A percentile compares a stretch with the other conserved stretches of the same genome.
Evolutionary conservation across 2,888 invertebrate species (phyloP).

Genomic region (Meloe dianella): DNA sequence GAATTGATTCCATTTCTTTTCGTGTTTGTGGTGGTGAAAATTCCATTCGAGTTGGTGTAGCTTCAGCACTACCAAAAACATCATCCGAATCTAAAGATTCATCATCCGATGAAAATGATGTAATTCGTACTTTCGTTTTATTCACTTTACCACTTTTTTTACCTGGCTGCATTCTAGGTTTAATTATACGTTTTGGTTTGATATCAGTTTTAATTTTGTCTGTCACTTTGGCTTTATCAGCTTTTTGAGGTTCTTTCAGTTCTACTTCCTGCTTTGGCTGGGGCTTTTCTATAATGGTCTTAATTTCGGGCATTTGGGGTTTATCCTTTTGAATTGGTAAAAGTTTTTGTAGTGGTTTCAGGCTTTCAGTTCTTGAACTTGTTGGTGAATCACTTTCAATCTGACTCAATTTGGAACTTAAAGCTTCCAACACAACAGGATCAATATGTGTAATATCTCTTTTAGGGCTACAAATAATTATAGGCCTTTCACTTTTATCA

Average conservation of each 20-base stretch:
- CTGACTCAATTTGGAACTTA: conserved; percentile 76
- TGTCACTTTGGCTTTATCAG: conserved; percentile 53
- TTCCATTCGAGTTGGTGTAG: conserved; percentile 73
- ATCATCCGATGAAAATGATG: conserved; percentile 78
- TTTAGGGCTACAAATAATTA: conserved; percentile 73
- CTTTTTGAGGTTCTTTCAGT: conserved; percentile 40
- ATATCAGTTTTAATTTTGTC: conserved; percentile 66
- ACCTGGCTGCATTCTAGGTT: conserved; percentile 67
- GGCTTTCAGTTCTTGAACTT: conserved; percentile 75
- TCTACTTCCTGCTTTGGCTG: conserved; percentile 42
- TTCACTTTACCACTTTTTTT: conserved; percentile 68
- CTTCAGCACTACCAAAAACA: conserved; percentile 78
- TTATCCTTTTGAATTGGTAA: conserved; percentile 43
- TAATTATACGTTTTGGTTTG: conserved; percentile 68
- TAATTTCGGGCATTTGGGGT: conserved; percentile 39
- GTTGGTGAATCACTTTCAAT: conserved; percentile 80
- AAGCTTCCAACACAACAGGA: conserved; percentile 69
- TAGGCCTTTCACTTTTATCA: conserved; percentile 67
- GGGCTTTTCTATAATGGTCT: conserved; percentile 33
- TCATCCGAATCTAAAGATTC: conserved; percentile 80
- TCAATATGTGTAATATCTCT: conserved; percentile 75
- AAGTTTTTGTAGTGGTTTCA: conserved; percentile 56
- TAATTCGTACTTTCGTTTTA: conserved; percentile 74
- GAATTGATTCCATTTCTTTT: conserved; percentile 76
- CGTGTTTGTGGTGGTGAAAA: conserved; percentile 79